Percentiles rank a stretch among this genome's conserved stretches.
phyloP scores from a whole-genome alignment of 2,888 invertebrate genomes.

The Patella depressa region DNA sequence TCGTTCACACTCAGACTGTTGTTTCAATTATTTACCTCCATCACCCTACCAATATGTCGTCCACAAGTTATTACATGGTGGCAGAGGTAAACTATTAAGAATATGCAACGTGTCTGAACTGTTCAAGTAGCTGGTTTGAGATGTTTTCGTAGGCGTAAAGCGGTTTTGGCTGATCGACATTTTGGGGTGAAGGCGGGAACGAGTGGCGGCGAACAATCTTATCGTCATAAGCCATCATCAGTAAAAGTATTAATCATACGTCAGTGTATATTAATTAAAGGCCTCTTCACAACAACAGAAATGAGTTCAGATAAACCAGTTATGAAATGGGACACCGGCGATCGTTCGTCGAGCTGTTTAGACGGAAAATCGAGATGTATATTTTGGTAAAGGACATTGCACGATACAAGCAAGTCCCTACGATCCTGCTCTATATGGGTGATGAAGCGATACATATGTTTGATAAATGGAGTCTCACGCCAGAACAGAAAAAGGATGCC shows the following conservation, averaged over 20 bases:
- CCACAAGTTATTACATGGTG: not conserved
- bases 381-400: not conserved
- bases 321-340: not conserved
- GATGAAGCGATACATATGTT: not conserved
- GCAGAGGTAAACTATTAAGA: slow-evolving; percentile 4
- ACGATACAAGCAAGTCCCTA: not conserved
- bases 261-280: too few species aligned
- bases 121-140: too few species aligned
- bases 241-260: too few species aligned
- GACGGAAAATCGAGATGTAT: not conserved
- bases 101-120: not conserved
- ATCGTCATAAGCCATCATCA: too few species aligned
- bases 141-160: too few species aligned
- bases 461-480: not conserved
- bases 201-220: too few species aligned
- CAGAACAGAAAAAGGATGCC: not conserved
- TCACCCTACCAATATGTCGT: too few species aligned
- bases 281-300: not conserved
- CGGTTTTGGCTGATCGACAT: too few species aligned
- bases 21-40: too few species aligned
- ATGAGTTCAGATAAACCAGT: slow-evolving; percentile 2
- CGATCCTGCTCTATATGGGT: not conserved
- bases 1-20: too few species aligned
- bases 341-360: not conserved
- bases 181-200: too few species aligned